Evolutionary conservation across 37 sponge, comb jelly and placozoan genomes (phyloP).

Genomic region (Ephydatia muelleri): DNA sequence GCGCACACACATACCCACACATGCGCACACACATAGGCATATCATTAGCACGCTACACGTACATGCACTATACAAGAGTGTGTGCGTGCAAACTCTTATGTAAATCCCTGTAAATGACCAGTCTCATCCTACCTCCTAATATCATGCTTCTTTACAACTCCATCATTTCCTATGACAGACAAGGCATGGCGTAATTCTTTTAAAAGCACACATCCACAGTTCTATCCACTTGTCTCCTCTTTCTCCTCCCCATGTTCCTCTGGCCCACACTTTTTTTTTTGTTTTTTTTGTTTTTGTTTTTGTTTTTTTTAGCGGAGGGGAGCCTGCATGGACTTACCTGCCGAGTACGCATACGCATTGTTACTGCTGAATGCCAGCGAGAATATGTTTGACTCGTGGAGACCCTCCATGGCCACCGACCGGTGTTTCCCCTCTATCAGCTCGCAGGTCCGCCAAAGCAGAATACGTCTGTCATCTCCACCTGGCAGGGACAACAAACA

Average conservation of each 20-base stretch:
- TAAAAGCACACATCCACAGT: neutral
- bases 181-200: neutral
- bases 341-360: conserved; percentile 43
- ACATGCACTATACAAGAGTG: no score
- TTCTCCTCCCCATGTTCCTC: neutral
- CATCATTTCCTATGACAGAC: conserved; percentile 57
- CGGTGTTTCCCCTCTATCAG: conserved; percentile 2
- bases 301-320: no score
- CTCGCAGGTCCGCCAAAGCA: conserved; percentile 51
- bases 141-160: conserved; percentile 47
- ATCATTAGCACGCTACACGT: no score
- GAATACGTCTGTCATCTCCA: conserved; percentile 61
- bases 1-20: no score
- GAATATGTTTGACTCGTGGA: conserved; percentile 63
- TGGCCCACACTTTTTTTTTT: no score
- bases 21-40: no score
- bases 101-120: no score
- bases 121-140: conserved; percentile 42
- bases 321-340: conserved; percentile 49
- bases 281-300: no score
- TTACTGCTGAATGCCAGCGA: conserved; percentile 45
- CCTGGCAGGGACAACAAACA: conserved; percentile 12
- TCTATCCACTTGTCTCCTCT: neutral
- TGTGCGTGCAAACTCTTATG: no score
- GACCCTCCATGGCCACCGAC: conserved; percentile 23